Conservation (phyloP, 2,113 vertebrate species). For the Oryctolagus cuniculus region DNA sequence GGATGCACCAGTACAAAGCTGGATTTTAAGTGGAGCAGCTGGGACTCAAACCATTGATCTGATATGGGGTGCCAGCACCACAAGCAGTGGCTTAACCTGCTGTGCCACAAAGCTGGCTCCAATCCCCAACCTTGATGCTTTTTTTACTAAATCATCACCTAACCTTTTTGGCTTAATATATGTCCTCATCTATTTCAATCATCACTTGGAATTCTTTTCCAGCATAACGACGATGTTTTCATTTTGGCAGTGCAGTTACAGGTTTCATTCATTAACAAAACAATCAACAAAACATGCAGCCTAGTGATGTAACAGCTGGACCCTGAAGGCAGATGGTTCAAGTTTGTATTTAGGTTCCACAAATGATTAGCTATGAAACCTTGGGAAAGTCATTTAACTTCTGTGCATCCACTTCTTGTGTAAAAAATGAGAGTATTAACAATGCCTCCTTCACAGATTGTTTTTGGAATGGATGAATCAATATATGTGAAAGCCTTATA, state of each 20-base stretch:
- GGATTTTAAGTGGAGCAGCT: too few relatives aligned
- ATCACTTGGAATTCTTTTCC: background rate
- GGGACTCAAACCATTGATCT: too few relatives aligned
- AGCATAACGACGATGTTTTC: background rate
- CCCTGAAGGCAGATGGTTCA: background rate
- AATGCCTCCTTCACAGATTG: background rate
- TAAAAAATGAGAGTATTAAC: slow-evolving; percentile 18
- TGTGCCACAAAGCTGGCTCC: too few relatives aligned
- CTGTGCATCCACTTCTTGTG: background rate
- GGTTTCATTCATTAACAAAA: slow-evolving; percentile 27
- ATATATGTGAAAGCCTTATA: background rate
- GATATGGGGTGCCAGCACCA: too few relatives aligned
- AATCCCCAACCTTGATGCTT: background rate
- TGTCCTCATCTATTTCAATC: background rate
- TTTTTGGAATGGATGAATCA: slow-evolving; percentile 12
- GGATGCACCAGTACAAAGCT: too few relatives aligned
- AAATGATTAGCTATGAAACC: background rate
- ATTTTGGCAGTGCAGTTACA: background rate
- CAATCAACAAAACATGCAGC: slow-evolving; percentile 9
- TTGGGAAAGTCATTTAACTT: slow-evolving; percentile 14
- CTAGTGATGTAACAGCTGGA: slow-evolving; percentile 60
- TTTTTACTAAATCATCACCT: background rate
- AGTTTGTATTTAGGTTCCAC: slow-evolving; percentile 59
- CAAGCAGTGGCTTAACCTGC: too few relatives aligned
- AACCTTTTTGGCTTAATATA: background rate